A percentile compares a stretch with the other conserved stretches of the same genome.
Evolutionary conservation across 2,888 invertebrate genomes (phyloP).

Genomic region (Tetropium fuscum): DNA sequence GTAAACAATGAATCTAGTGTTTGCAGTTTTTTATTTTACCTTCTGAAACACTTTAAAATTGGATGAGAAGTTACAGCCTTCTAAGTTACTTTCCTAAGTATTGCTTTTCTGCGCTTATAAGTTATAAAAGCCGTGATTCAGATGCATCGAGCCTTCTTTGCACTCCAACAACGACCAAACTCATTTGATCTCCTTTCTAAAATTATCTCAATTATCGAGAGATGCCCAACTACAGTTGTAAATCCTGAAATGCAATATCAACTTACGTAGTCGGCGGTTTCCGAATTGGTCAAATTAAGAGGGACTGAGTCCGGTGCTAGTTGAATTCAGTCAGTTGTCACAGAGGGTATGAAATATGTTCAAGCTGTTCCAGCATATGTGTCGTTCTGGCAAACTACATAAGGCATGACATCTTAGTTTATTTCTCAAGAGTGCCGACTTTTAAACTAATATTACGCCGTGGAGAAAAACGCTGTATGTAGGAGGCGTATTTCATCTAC

Average conservation of each 20-base stretch:
- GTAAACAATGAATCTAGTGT: too few species aligned
- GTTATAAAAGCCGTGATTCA: constrained; percentile 7
- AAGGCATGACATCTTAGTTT: constrained; percentile 46
- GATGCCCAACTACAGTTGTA: constrained; percentile 28
- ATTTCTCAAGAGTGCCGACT: constrained; percentile 37
- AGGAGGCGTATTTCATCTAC: constrained; percentile 5
- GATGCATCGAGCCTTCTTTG: constrained; percentile 11
- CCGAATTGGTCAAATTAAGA: constrained; percentile 55
- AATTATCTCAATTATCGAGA: constrained; percentile 41
- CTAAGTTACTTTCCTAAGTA: too few species aligned
- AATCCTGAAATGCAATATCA: constrained; percentile 41
- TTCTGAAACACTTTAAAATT: not conserved
- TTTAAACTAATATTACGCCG: constrained; percentile 32
- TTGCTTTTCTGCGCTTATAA: not conserved
- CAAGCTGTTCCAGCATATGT: constrained; percentile 43
- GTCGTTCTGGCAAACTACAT: constrained; percentile 42
- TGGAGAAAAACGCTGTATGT: constrained; percentile 4
- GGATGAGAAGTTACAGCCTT: not conserved
- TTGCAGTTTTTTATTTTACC: not conserved
- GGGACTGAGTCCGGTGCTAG: constrained; percentile 41
- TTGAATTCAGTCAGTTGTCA: constrained; percentile 44
- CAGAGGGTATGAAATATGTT: constrained; percentile 42
- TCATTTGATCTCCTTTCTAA: constrained; percentile 32
- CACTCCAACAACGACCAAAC: constrained; percentile 28
- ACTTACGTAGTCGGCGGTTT: constrained; percentile 51